Conservation (phyloP, 2,888 invertebrate genomes). For the Hemistola chrysoprasaria region DNA sequence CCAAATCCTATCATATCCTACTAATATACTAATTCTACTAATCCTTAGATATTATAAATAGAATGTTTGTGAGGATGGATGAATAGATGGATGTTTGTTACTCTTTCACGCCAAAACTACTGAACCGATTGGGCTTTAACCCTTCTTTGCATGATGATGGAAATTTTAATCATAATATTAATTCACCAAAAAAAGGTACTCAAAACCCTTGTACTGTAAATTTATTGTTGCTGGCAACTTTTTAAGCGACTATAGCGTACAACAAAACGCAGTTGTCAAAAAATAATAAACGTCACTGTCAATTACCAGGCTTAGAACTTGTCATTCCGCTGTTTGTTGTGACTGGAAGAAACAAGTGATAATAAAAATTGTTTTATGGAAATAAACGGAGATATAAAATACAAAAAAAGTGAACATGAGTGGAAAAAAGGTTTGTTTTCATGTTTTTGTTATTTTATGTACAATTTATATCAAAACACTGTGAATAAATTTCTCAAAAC, state of each 20-base stretch:
- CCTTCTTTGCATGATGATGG: no score
- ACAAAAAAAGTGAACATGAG: conserved; percentile 34
- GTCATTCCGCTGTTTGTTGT: conserved; percentile 37
- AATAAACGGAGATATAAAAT: conserved; percentile 26
- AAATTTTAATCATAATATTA: conserved; percentile 38
- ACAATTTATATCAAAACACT: conserved; percentile 40
- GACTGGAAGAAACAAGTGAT: conserved; percentile 33
- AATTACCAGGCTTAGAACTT: conserved; percentile 37
- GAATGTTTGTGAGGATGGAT: no score
- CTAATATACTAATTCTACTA: no score
- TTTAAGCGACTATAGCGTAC: conserved; percentile 32
- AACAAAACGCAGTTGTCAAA: conserved; percentile 39
- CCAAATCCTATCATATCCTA: no score
- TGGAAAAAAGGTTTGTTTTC: conserved; percentile 36
- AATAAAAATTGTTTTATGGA: conserved; percentile 29
- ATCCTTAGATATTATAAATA: no score
- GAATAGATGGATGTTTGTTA: no score
- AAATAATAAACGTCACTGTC: conserved; percentile 37
- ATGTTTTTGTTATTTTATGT: conserved; percentile 39
- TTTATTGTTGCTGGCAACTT: conserved; percentile 42
- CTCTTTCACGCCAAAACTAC: no score
- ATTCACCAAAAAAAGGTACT: conserved; percentile 37
- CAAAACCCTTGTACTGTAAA: conserved; percentile 40
- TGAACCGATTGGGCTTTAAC: no score
- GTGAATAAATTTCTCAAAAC: conserved; percentile 40